phyloP scores from a whole-genome alignment of 2,888 invertebrate species.

The Watsonalla cultraria region DNA sequence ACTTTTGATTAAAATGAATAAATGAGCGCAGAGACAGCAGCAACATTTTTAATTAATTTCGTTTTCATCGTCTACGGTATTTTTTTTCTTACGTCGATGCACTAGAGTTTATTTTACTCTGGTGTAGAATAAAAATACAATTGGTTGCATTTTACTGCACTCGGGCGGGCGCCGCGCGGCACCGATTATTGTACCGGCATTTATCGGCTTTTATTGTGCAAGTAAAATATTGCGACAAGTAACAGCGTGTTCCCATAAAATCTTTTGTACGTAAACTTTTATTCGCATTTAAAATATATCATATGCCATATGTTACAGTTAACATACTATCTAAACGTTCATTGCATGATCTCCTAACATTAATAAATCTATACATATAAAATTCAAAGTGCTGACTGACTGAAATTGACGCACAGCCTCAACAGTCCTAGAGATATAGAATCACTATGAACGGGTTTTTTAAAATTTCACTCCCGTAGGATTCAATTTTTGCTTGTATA shows the following conservation, averaged over 20 bases:
- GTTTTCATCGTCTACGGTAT: background rate
- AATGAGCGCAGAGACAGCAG: background rate
- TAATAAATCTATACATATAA: too few relatives aligned
- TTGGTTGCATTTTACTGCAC: constrained; percentile 15
- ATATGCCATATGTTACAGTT: constrained; percentile 1
- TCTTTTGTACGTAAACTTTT: constrained; percentile 1
- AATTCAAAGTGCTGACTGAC: too few relatives aligned
- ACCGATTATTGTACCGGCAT: constrained; percentile 36
- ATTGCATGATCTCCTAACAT: too few relatives aligned
- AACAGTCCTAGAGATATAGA: too few relatives aligned
- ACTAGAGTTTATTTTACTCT: background rate
- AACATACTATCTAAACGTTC: background rate
- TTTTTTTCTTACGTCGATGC: background rate
- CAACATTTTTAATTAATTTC: background rate
- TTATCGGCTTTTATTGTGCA: constrained; percentile 39
- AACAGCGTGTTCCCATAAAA: constrained; percentile 33
- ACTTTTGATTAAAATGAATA: background rate
- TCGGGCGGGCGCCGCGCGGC: constrained; percentile 24
- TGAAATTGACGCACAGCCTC: too few relatives aligned
- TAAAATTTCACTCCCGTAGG: too few relatives aligned
- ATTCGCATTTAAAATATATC: too few relatives aligned
- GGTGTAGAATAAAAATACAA: constrained; percentile 1
- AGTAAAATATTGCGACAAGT: constrained; percentile 40
- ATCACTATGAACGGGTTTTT: too few relatives aligned
- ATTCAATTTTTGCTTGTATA: too few relatives aligned